Conservation (phyloP, 2,888 invertebrate species). For the Heliconius ismenius region DNA sequence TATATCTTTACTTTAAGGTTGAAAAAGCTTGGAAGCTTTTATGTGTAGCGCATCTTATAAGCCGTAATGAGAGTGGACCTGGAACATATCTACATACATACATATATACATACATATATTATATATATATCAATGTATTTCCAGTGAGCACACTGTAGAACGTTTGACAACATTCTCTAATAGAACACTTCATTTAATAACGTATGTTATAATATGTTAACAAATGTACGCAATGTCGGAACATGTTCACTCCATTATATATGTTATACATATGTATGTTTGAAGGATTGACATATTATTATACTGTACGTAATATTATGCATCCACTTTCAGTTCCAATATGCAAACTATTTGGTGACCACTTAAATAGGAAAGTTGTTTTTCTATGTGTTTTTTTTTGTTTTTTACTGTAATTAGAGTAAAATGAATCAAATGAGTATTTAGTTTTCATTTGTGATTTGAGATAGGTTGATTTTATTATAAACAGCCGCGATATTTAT, state of each 20-base stretch:
- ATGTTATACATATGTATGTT: neutral
- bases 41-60: conserved; percentile 13
- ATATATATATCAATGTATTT: neutral
- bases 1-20: conserved; percentile 24
- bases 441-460: neutral
- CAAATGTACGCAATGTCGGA: conserved; percentile 1
- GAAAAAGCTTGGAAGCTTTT: conserved; percentile 15
- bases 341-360: neutral
- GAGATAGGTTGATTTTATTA: neutral
- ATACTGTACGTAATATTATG: neutral
- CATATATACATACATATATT: neutral
- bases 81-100: neutral
- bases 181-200: neutral
- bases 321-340: neutral
- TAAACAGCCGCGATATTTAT: neutral
- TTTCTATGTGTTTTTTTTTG: neutral
- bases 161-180: conserved; percentile 12
- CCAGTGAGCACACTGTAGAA: neutral
- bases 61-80: conserved; percentile 5
- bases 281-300: neutral
- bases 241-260: neutral
- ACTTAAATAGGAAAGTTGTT: neutral
- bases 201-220: neutral
- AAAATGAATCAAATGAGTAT: neutral
- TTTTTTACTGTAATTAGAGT: too few species aligned